Percentiles rank a stretch among this genome's conserved stretches.
Evolutionary conservation across 2,113 vertebrate genomes (phyloP).

Genomic region (Platichthys flesus): DNA sequence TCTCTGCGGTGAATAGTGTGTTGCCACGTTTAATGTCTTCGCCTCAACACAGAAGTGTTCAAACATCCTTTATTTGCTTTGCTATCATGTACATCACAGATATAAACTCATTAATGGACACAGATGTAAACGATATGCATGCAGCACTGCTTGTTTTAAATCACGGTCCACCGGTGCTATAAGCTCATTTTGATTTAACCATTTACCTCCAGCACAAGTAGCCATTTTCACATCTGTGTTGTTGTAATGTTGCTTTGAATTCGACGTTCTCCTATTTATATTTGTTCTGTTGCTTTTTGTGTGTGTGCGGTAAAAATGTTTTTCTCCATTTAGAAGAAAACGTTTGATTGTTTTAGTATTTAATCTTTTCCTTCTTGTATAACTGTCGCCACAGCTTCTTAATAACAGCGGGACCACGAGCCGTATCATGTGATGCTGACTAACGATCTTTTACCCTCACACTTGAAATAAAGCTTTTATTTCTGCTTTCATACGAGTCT

Average conservation of each 20-base stretch:
- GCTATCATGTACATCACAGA: constrained; percentile 31
- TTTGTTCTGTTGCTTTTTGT: constrained; percentile 60
- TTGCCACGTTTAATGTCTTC: too few species aligned
- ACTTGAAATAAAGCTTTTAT: constrained; percentile 82
- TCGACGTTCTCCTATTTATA: constrained; percentile 72
- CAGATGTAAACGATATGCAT: constrained; percentile 34
- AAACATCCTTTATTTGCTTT: constrained; percentile 9
- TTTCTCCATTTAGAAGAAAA: constrained; percentile 27
- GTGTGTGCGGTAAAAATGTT: constrained; percentile 32
- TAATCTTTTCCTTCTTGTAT: constrained; percentile 30
- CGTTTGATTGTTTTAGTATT: constrained; percentile 28
- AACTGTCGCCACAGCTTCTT: constrained; percentile 31
- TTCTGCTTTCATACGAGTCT: constrained; percentile 58
- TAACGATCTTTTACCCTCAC: constrained; percentile 69
- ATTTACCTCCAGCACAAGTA: constrained; percentile 43
- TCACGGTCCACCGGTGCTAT: constrained; percentile 17
- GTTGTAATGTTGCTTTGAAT: constrained; percentile 54
- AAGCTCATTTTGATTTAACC: constrained; percentile 30
- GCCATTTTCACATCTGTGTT: constrained; percentile 35
- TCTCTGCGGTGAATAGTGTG: neutral
- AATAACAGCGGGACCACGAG: constrained; percentile 55
- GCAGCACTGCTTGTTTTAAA: constrained; percentile 42
- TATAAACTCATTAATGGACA: constrained; percentile 30
- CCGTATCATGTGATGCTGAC: constrained; percentile 61
- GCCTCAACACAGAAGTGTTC: too few species aligned